Evolutionary conservation across 1,140 invertebrate species (phyloP).

Genomic region (Drosophila micromelanica): DNA sequence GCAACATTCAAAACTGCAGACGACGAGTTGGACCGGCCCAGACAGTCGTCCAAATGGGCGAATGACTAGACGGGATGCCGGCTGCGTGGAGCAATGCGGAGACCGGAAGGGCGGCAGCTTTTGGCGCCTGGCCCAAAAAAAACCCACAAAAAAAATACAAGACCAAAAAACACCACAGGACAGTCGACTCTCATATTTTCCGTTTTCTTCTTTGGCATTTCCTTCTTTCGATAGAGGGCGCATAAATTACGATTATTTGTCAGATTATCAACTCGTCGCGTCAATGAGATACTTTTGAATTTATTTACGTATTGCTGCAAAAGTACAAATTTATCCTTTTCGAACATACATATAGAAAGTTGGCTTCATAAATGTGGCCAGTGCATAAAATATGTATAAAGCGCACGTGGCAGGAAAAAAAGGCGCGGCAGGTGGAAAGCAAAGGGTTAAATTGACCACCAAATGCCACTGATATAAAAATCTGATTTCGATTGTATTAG

Average conservation of each 20-base stretch:
- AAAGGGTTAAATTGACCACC: slow-evolving; percentile 23
- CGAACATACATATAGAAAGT: slow-evolving; percentile 13
- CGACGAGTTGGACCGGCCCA: slow-evolving; percentile 20
- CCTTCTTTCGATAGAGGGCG: slow-evolving; percentile 12
- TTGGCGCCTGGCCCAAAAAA: slow-evolving; percentile 41
- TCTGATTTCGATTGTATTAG: slow-evolving; percentile 8
- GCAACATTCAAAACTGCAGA: slow-evolving; percentile 61
- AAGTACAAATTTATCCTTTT: background rate
- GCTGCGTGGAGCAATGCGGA: slow-evolving; percentile 16
- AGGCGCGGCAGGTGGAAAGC: background rate
- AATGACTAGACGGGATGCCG: slow-evolving; percentile 60
- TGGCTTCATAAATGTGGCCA: slow-evolving; percentile 38
- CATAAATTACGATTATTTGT: slow-evolving; percentile 79
- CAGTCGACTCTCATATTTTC: background rate
- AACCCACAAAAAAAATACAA: slow-evolving; percentile 28
- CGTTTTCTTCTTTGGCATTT: slow-evolving; percentile 1
- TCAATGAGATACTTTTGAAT: slow-evolving; percentile 3
- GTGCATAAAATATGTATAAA: slow-evolving; percentile 39
- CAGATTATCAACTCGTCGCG: slow-evolving; percentile 68
- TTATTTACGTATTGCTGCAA: background rate
- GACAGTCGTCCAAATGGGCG: slow-evolving; percentile 21
- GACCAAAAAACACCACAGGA: slow-evolving; percentile 12
- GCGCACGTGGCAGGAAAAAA: slow-evolving; percentile 20
- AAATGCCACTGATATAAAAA: slow-evolving; percentile 16
- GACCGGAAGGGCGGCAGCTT: slow-evolving; percentile 76